Conservation (phyloP, 2,113 vertebrate species). For the Aplodontia rufa region DNA sequence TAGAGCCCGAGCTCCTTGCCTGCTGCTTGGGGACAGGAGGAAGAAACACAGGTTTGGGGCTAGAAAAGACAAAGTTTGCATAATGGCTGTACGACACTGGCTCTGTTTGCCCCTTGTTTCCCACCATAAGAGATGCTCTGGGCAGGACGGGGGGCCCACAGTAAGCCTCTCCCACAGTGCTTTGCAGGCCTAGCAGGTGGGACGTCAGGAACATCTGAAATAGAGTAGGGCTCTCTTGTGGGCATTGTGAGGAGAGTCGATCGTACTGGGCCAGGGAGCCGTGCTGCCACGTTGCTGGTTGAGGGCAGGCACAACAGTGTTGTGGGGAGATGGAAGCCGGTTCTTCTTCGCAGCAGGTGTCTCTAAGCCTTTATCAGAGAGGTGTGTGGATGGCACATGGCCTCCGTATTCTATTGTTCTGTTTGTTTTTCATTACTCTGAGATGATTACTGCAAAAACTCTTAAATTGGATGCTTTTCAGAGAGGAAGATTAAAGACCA, state of each 20-base stretch:
- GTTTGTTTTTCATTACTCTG: conserved; percentile 77
- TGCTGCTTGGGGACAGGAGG: neutral
- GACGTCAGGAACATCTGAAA: neutral
- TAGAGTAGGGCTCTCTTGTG: neutral
- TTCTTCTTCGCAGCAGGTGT: conserved; percentile 58
- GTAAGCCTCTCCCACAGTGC: no score
- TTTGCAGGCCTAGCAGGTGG: neutral
- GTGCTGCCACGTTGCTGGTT: neutral
- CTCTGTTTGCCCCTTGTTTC: neutral
- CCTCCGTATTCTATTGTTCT: conserved; percentile 77
- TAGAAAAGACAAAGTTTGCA: neutral
- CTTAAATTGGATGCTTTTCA: conserved; percentile 79
- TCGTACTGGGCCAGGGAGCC: neutral
- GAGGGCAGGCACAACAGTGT: conserved; percentile 29
- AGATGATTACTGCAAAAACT: conserved; percentile 75
- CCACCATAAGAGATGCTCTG: neutral
- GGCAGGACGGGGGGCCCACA: neutral
- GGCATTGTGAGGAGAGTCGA: conserved; percentile 26
- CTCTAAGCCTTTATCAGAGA: neutral
- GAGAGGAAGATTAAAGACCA: conserved; percentile 66
- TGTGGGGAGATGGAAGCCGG: conserved; percentile 32
- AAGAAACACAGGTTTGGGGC: neutral
- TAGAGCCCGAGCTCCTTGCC: neutral
- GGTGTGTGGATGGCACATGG: conserved; percentile 25
- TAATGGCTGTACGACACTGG: neutral